These are phyloP conservation scores for Phortica variegata DNA, from an alignment of 1,140 invertebrate genomes.

Conservation along the genomic window DNA sequence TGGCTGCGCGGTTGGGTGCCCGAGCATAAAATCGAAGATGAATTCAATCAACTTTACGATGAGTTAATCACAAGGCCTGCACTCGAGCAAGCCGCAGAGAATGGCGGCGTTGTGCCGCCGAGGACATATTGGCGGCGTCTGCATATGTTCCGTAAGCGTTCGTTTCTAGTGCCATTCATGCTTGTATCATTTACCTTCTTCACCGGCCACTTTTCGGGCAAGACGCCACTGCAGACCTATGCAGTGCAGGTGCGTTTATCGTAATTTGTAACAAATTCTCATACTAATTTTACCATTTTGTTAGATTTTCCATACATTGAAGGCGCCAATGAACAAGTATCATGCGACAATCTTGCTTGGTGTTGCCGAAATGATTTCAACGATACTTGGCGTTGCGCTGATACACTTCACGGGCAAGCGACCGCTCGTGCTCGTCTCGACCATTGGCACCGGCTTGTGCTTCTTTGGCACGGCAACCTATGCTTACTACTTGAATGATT, in stretches of 20 bases:
- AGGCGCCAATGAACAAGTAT: conserved; percentile 72
- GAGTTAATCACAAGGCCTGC: conserved; percentile 51
- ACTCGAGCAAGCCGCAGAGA: conserved; percentile 31
- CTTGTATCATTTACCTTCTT: conserved; percentile 68
- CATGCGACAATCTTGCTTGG: conserved; percentile 71
- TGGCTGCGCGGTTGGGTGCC: conserved; percentile 70
- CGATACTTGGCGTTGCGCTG: conserved; percentile 63
- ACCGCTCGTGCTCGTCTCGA: conserved; percentile 66
- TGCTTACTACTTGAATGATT: conserved; percentile 41
- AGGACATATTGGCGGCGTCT: conserved; percentile 24
- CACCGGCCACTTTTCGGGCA: conserved; percentile 70
- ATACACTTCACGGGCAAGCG: conserved; percentile 73
- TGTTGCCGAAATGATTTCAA: conserved; percentile 66
- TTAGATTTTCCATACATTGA: conserved; percentile 66
- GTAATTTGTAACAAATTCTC: conserved; percentile 5
- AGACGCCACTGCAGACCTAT: conserved; percentile 69
- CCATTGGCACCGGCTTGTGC: conserved; percentile 64
- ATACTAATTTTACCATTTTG: neutral
- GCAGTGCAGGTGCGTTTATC: conserved; percentile 59
- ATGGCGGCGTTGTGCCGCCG: conserved; percentile 7
- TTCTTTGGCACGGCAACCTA: conserved; percentile 60
- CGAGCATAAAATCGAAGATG: conserved; percentile 59
- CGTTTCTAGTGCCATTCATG: conserved; percentile 65
- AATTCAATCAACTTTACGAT: conserved; percentile 61
- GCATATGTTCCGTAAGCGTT: conserved; percentile 43